A percentile compares a stretch with the other conserved stretches of the same genome.
Evolutionary conservation across 2,797 vertebrate genomes (phyloP).

Genomic region (Hyperoplus immaculatus): DNA sequence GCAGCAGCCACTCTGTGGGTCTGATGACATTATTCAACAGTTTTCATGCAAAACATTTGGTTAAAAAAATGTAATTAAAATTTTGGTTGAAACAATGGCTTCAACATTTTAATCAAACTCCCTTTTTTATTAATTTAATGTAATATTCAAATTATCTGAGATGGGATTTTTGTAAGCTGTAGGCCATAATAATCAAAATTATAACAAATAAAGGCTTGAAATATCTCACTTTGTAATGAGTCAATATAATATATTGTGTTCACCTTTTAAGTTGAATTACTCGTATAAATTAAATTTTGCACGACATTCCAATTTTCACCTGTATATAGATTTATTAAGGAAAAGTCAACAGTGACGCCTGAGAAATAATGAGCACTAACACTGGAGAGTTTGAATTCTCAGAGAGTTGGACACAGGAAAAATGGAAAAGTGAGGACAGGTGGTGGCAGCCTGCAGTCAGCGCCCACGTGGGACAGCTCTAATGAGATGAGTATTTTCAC

Average conservation of each 20-base stretch:
- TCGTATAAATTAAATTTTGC: too few species aligned
- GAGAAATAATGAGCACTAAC: constrained; percentile 9
- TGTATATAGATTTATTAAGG: constrained; percentile 16
- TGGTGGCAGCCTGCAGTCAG: constrained; percentile 55
- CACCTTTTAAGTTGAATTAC: too few species aligned
- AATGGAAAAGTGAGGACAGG: constrained; percentile 27
- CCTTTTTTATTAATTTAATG: too few species aligned
- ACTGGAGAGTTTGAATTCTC: background rate
- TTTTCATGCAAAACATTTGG: constrained; percentile 30
- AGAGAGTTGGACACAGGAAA: constrained; percentile 16
- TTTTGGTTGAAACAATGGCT: background rate
- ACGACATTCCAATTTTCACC: background rate
- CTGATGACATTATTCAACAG: constrained; percentile 54
- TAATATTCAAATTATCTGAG: too few species aligned
- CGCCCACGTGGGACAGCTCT: constrained; percentile 40
- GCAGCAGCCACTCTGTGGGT: constrained; percentile 45
- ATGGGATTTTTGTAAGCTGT: too few species aligned
- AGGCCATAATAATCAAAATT: too few species aligned
- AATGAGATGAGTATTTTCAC: constrained; percentile 65
- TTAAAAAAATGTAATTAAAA: background rate
- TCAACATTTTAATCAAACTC: too few species aligned
- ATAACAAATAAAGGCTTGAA: too few species aligned
- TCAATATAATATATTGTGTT: too few species aligned
- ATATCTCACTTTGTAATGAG: too few species aligned
- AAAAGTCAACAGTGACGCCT: constrained; percentile 12